Conservation (phyloP, 2,113 vertebrate species). For the Gallinago jamesoni region DNA sequence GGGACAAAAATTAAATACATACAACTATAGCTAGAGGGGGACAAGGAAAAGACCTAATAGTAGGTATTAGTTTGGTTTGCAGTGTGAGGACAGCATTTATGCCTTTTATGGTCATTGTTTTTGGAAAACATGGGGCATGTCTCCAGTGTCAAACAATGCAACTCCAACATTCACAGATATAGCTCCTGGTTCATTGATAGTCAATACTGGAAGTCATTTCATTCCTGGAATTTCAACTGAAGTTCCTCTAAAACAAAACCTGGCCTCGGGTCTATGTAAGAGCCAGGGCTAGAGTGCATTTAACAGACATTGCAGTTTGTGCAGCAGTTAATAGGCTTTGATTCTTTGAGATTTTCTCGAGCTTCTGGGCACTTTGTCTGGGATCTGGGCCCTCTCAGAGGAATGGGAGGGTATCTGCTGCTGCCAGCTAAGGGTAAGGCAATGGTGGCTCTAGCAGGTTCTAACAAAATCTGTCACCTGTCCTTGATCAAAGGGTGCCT, state of each 20-base stretch:
- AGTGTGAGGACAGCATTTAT: neutral
- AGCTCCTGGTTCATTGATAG: neutral
- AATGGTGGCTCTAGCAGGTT: neutral
- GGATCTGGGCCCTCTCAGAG: neutral
- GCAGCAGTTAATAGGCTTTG: neutral
- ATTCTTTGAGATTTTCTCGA: neutral
- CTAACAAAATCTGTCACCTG: neutral
- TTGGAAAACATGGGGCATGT: neutral
- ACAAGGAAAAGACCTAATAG: neutral
- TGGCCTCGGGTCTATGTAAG: rapidly evolving
- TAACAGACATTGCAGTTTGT: neutral
- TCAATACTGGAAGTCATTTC: neutral
- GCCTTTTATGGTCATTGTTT: neutral
- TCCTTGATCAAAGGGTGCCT: neutral
- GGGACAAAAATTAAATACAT: neutral
- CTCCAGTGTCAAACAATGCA: neutral
- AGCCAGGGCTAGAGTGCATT: neutral
- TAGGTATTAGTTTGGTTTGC: neutral
- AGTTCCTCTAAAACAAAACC: neutral
- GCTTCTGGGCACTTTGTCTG: neutral
- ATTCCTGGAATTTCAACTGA: neutral
- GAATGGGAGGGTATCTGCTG: neutral
- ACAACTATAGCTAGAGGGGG: neutral
- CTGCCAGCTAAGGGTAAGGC: neutral
- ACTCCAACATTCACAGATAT: neutral